These are phyloP conservation scores for Drosophila mayri DNA, from an alignment of 1,140 invertebrate genomes.

Conservation along the genomic window DNA sequence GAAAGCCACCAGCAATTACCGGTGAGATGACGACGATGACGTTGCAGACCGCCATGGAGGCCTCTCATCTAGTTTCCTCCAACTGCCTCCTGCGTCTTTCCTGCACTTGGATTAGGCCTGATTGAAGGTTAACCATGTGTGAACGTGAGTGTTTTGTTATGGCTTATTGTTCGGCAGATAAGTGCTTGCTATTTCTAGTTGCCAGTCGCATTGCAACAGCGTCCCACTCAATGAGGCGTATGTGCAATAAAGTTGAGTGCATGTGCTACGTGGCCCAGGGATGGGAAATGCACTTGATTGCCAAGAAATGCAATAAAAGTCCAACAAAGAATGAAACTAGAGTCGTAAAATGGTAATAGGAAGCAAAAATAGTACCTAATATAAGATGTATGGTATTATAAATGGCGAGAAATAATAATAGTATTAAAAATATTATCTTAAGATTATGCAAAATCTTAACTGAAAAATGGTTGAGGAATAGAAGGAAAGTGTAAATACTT, in stretches of 20 bases:
- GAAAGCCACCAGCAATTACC: constrained; percentile 64
- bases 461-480: not conserved
- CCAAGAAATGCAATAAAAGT: constrained; percentile 20
- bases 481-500: not conserved
- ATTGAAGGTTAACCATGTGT: constrained; percentile 53
- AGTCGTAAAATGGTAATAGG: not conserved
- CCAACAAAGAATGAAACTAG: constrained; percentile 1
- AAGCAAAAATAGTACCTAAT: not conserved
- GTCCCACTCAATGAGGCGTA: constrained; percentile 42
- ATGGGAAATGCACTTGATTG: constrained; percentile 43
- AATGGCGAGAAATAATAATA: not conserved
- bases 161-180: constrained; percentile 44
- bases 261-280: constrained; percentile 14
- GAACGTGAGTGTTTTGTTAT: constrained; percentile 49
- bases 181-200: constrained; percentile 40
- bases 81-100: not conserved
- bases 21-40: constrained; percentile 56
- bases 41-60: constrained; percentile 42
- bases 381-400: not conserved
- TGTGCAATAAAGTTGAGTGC: constrained; percentile 44
- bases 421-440: not conserved
- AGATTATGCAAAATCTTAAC: not conserved
- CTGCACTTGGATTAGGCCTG: constrained; percentile 44
- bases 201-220: constrained; percentile 38
- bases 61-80: not conserved